Evolutionary conservation across 1,140 invertebrate species (phyloP).

Genomic region (Pogonomyrmex californicus): DNA sequence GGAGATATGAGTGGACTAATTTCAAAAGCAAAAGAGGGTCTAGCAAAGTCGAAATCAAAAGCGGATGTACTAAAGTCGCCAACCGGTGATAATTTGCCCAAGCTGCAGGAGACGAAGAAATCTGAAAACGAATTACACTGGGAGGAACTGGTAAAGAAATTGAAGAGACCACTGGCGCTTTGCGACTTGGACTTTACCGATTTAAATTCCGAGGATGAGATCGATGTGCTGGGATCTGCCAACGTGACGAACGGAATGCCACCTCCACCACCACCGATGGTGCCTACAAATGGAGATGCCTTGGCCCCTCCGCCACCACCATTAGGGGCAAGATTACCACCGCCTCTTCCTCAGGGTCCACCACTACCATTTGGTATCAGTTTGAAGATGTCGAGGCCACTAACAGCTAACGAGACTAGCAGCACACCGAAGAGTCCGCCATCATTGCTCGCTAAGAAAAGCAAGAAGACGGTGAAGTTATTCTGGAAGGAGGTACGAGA

Average conservation of each 20-base stretch:
- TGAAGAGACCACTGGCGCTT: constrained; percentile 94
- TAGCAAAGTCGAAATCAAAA: constrained; percentile 94
- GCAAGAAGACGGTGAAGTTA: constrained; percentile 99
- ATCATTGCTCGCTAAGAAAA: constrained; percentile 90
- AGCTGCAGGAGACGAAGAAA: constrained; percentile 92
- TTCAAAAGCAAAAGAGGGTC: constrained; percentile 97
- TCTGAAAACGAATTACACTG: constrained; percentile 98
- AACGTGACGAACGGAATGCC: constrained; percentile 89
- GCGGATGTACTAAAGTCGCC: constrained; percentile 91
- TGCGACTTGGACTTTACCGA: constrained; percentile 99
- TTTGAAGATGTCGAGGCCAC: constrained; percentile 79
- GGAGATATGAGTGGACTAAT: constrained; percentile 96
- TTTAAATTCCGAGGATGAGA: constrained; percentile 93
- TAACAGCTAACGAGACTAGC: constrained; percentile 63
- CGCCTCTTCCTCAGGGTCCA: constrained; percentile 83
- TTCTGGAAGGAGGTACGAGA: constrained; percentile 99
- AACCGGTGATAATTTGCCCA: constrained; percentile 88
- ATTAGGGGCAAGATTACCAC: constrained; percentile 79
- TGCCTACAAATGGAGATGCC: constrained; percentile 83
- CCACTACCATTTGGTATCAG: constrained; percentile 85
- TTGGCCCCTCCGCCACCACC: constrained; percentile 83
- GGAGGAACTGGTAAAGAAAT: constrained; percentile 95
- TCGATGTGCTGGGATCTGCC: constrained; percentile 89
- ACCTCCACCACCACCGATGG: constrained; percentile 91
- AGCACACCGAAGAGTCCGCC: constrained; percentile 83